Percentiles rank a stretch among this genome's conserved stretches.
These are phyloP conservation scores for Clarias fuscus DNA, from an alignment of 2,797 vertebrate genomes.

Conservation along the genomic window DNA sequence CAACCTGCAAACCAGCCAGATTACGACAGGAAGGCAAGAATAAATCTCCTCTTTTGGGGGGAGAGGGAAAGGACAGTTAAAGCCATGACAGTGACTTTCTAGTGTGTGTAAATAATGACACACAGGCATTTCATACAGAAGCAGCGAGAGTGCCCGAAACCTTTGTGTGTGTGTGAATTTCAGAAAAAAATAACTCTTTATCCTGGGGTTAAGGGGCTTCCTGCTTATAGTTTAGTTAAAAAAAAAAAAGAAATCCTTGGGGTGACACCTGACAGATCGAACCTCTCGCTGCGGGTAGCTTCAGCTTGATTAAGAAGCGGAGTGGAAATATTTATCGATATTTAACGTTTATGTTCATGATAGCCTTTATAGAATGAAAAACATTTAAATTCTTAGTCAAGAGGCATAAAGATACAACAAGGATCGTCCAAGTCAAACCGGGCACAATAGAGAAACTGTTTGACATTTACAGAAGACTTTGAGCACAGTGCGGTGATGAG, in stretches of 20 bases:
- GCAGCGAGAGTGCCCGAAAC: too few relatives aligned
- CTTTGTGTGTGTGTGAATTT: not conserved
- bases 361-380: too few relatives aligned
- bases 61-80: slow-evolving; percentile 20
- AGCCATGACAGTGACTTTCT: slow-evolving; percentile 38
- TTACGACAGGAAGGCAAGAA: slow-evolving; percentile 54
- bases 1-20: slow-evolving; percentile 34
- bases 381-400: too few relatives aligned
- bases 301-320: not conserved
- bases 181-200: not conserved
- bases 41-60: slow-evolving; percentile 47
- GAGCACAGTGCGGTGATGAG: too few relatives aligned
- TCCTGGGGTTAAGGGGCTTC: not conserved
- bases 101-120: slow-evolving; percentile 48
- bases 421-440: too few relatives aligned
- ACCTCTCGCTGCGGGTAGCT: not conserved
- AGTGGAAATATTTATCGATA: not conserved
- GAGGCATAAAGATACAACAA: too few relatives aligned
- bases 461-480: too few relatives aligned
- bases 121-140: not conserved
- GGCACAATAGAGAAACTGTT: too few relatives aligned
- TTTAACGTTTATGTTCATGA: not conserved
- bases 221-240: not conserved
- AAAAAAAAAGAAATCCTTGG: not conserved
- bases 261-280: not conserved